Conservation (phyloP, 2,113 vertebrate species). For the Geococcyx californianus region DNA sequence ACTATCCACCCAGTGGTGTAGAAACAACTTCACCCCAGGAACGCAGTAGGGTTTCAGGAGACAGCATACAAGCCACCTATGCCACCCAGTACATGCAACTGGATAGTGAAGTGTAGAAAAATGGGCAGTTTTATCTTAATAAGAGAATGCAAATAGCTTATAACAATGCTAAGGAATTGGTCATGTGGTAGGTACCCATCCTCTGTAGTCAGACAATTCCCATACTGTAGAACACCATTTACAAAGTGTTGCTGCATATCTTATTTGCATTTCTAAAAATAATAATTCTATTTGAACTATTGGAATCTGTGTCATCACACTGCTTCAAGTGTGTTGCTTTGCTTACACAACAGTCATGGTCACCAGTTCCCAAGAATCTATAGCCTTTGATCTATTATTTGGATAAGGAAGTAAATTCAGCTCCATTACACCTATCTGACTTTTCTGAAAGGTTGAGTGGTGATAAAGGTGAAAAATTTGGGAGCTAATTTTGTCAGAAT, state of each 20-base stretch:
- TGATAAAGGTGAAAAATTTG: not conserved
- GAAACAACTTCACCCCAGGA: not conserved
- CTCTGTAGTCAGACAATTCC: not conserved
- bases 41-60: accelerated
- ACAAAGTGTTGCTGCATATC: not conserved
- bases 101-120: not conserved
- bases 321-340: not conserved
- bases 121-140: not conserved
- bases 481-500: not conserved
- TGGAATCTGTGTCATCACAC: not conserved
- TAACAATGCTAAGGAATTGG: not conserved
- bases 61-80: accelerated
- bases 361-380: not conserved
- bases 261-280: not conserved
- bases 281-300: not conserved
- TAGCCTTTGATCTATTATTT: not conserved
- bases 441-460: not conserved
- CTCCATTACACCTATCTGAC: not conserved
- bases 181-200: not conserved
- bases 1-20: not conserved
- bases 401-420: not conserved
- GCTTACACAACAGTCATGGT: not conserved
- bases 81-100: not conserved
- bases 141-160: not conserved
- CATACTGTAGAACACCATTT: accelerated